Evolutionary conservation across 2,888 invertebrate species (phyloP).

Genomic region (Drosophila diplacantha): DNA sequence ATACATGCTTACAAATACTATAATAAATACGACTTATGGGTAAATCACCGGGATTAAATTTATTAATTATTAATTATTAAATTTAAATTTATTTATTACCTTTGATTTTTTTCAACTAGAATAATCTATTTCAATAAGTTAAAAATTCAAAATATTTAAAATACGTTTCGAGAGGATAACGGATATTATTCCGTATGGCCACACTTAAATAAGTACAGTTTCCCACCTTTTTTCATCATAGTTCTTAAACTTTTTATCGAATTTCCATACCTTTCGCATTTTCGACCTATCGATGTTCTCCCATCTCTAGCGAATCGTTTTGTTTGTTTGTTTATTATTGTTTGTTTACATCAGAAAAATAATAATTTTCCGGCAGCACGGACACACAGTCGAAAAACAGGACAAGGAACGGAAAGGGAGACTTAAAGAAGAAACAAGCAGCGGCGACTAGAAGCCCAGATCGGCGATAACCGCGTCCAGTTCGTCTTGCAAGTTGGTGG

Average conservation of each 20-base stretch:
- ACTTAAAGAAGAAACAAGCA: conserved; percentile 43
- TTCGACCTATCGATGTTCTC: not conserved
- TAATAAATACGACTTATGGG: conserved; percentile 52
- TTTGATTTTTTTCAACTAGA: not conserved
- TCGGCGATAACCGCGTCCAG: conserved; percentile 91
- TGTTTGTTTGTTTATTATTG: conserved; percentile 19
- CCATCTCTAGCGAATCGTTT: conserved; percentile 5
- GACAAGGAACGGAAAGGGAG: conserved; percentile 61
- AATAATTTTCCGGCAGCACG: conserved; percentile 38
- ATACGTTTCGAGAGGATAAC: no score
- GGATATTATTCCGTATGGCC: not conserved
- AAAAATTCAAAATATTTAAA: no score
- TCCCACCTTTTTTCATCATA: not conserved
- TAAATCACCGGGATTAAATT: not conserved
- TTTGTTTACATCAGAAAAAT: conserved; percentile 14
- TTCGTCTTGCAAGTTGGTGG: conserved; percentile 87
- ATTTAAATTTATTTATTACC: not conserved
- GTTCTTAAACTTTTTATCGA: no score
- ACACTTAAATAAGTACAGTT: not conserved
- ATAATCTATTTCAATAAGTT: no score
- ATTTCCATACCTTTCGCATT: no score
- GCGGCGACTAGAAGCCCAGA: conserved; percentile 81
- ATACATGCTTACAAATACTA: conserved; percentile 60
- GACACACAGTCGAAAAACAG: conserved; percentile 53
- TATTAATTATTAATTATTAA: no score